Base-by-base conservation (phyloP, 2,113 vertebrate species). In the Myrmophylax atrothorax region DNA sequence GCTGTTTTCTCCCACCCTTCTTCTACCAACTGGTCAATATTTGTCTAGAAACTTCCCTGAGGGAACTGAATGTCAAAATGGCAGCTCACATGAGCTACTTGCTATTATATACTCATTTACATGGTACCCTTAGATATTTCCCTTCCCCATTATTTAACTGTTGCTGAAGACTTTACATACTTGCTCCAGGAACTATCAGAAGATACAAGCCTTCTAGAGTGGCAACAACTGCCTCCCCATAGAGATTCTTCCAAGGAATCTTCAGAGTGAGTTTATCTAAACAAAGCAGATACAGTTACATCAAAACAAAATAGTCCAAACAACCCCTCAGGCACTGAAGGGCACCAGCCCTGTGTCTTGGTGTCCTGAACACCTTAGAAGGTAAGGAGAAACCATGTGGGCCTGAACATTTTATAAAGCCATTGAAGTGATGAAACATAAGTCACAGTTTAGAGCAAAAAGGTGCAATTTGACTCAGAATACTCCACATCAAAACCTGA, bases 241-340 rank as follows among this genome's bases (percentile, higher is more conserved):
- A 99, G 24, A 99, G 98, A 93, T 99, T 99, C 97, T 99, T 99
- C 99, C 99, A 99, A 52, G 99, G 99, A 89, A 99, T 99, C 98
- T 99, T 99, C 98, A 99, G 81, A 15, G 98, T 99, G 80, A 99
- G 98, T 93, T 99, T 99, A 84, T 99, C 99, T 99, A 96, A 78
- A 97, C 52, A 96, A 95, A 98, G 81, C 88, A 96, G 74, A 91
- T 23, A 56, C 2, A 74, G 31, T 83, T 46, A 87, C 22, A 79
- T 56, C 49, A 89, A 73, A 86, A 63, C 33, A 59, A 59, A 44
- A 50, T 74, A 38, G 20, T 62, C 9, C 55, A 74, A 82, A 70
- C 25, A 82, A 11, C 7, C 73, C 6, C 23, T 66, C 20, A 4
- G 9, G 17, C 29, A 87, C 2, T 10, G 1, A 74, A 70, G 4